These are phyloP conservation scores for Chrysolina americana DNA, from an alignment of 2,888 invertebrate genomes.

Conservation along the genomic window DNA sequence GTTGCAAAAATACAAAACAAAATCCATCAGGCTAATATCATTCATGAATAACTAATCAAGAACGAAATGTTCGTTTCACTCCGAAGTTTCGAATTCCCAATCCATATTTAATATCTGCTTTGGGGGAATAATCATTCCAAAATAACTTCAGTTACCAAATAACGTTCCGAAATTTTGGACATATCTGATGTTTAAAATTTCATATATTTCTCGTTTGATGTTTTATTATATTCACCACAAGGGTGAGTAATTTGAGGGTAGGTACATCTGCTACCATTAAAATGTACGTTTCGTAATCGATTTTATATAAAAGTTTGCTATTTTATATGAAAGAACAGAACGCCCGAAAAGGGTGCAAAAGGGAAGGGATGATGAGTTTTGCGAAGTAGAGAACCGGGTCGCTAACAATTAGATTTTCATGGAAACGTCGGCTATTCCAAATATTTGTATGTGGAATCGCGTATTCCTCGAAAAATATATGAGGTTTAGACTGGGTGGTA, in stretches of 20 bases:
- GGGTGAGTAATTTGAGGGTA: constrained; percentile 37
- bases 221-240: constrained; percentile 43
- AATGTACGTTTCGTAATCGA: constrained; percentile 59
- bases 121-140: constrained; percentile 4
- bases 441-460: constrained; percentile 43
- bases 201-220: constrained; percentile 41
- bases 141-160: constrained; percentile 12
- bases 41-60: not conserved
- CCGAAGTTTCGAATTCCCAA: not conserved
- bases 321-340: constrained; percentile 56
- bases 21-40: constrained; percentile 4
- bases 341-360: constrained; percentile 55
- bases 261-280: constrained; percentile 56
- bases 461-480: constrained; percentile 36
- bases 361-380: constrained; percentile 49
- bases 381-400: constrained; percentile 47
- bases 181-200: constrained; percentile 30
- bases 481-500: not conserved
- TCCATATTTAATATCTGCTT: constrained; percentile 12
- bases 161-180: constrained; percentile 10
- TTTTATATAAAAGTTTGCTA: constrained; percentile 60
- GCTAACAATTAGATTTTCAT: constrained; percentile 50
- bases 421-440: constrained; percentile 41
- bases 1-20: constrained; percentile 5
- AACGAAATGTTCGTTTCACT: constrained; percentile 3